Percentiles rank a stretch among this genome's conserved stretches.
These are phyloP conservation scores for Lamprotornis superbus DNA, from an alignment of 2,113 vertebrate species.

Conservation along the genomic window DNA sequence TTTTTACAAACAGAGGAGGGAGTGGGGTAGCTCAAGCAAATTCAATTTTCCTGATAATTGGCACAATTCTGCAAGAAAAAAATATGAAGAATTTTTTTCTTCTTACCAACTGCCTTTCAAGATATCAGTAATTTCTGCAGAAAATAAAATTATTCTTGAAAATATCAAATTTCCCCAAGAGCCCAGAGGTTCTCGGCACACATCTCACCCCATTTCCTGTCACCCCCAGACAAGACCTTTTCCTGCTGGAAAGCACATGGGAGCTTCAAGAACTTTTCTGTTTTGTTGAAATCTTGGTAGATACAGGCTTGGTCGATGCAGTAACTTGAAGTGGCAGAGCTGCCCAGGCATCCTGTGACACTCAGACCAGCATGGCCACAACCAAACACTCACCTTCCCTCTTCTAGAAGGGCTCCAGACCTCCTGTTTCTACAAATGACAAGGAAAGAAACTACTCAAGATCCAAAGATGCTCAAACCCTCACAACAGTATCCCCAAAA, in stretches of 20 bases:
- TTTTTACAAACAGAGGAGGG: neutral
- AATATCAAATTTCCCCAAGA: neutral
- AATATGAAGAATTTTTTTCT: neutral
- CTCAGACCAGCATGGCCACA: rapidly evolving
- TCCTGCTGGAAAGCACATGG: neutral
- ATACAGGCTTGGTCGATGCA: neutral
- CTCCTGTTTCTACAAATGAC: neutral
- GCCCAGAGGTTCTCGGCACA: neutral
- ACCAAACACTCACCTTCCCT: neutral
- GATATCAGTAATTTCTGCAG: neutral
- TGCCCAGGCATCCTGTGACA: neutral
- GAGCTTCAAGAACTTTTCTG: neutral
- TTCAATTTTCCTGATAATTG: neutral
- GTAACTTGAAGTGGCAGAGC: neutral
- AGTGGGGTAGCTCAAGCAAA: neutral
- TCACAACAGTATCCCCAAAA: neutral
- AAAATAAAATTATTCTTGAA: neutral
- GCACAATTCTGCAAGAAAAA: neutral
- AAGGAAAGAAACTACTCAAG: neutral
- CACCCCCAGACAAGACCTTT: neutral
- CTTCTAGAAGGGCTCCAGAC: neutral
- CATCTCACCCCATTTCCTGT: neutral
- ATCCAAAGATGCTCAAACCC: neutral
- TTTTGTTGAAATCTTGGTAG: neutral
- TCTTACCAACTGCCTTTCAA: neutral